Conservation (phyloP, 2,888 invertebrate genomes). For the Rhingia rostrata region DNA sequence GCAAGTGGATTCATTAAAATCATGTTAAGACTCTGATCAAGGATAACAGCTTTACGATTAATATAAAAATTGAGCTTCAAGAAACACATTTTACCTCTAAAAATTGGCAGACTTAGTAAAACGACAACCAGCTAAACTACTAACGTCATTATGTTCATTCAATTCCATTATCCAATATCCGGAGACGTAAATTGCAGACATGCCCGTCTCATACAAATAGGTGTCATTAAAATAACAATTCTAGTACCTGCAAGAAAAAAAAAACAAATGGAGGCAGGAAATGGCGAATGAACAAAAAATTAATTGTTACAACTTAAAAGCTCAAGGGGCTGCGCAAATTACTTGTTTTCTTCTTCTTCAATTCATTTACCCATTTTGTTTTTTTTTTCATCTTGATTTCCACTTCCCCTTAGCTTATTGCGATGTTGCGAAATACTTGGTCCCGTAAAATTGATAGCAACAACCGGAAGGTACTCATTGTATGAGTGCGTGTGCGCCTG, state of each 20-base stretch:
- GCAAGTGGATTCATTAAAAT: too few species aligned
- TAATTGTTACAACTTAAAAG: constrained; percentile 57
- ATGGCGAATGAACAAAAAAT: constrained; percentile 39
- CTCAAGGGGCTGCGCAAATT: constrained; percentile 33
- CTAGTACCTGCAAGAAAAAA: constrained; percentile 8
- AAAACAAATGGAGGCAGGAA: constrained; percentile 47
- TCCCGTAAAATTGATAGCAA: constrained; percentile 25
- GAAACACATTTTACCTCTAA: too few species aligned
- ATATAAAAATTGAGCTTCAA: too few species aligned
- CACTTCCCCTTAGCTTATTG: constrained; percentile 20
- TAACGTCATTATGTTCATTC: constrained; percentile 45
- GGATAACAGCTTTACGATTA: too few species aligned
- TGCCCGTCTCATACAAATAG: constrained; percentile 18
- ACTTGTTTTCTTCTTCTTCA: constrained; percentile 3
- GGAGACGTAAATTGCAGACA: constrained; percentile 48
- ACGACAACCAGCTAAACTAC: constrained; percentile 47
- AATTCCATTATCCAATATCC: constrained; percentile 62
- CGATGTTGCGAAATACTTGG: constrained; percentile 38
- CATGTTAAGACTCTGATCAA: too few species aligned
- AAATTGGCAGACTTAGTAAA: neutral
- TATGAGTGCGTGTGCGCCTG: neutral
- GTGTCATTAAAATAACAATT: constrained; percentile 49
- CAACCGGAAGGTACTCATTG: constrained; percentile 56
- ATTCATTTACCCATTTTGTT: neutral
- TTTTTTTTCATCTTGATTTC: neutral